These are phyloP conservation scores for Zaprionus capensis DNA, from an alignment of 1,140 invertebrate species.

Conservation along the genomic window DNA sequence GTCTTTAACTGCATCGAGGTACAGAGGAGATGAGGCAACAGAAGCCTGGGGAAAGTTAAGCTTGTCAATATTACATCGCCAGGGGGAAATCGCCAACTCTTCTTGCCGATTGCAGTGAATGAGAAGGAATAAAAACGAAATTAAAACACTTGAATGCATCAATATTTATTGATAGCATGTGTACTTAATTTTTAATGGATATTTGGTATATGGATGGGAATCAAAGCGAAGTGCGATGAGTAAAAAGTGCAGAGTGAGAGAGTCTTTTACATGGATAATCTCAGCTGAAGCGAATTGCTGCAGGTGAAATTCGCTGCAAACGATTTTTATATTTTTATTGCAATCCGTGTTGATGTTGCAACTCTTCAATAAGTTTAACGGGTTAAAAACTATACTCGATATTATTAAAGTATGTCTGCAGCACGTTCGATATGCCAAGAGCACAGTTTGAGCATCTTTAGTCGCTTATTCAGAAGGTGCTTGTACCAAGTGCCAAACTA, in stretches of 20 bases:
- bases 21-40: not conserved
- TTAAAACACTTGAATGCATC: constrained; percentile 8
- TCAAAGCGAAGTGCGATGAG: not conserved
- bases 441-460: not conserved
- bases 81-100: not conserved
- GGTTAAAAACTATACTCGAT: not conserved
- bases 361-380: too few species aligned
- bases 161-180: constrained; percentile 4
- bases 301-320: not conserved
- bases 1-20: not conserved
- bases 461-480: not conserved
- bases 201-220: not conserved
- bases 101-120: not conserved
- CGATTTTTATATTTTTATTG: not conserved
- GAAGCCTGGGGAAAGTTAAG: not conserved
- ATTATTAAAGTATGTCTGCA: not conserved
- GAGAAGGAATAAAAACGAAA: constrained; percentile 6
- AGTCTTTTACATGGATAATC: not conserved
- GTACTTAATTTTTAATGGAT: constrained; percentile 7
- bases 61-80: constrained; percentile 6
- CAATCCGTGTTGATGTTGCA: not conserved
- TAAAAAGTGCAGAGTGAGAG: not conserved
- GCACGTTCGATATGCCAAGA: not conserved
- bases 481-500: constrained; percentile 11
- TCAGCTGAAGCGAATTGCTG: not conserved